phyloP scores from a whole-genome alignment of 2,113 vertebrate species.

The Ascaphus truei region DNA sequence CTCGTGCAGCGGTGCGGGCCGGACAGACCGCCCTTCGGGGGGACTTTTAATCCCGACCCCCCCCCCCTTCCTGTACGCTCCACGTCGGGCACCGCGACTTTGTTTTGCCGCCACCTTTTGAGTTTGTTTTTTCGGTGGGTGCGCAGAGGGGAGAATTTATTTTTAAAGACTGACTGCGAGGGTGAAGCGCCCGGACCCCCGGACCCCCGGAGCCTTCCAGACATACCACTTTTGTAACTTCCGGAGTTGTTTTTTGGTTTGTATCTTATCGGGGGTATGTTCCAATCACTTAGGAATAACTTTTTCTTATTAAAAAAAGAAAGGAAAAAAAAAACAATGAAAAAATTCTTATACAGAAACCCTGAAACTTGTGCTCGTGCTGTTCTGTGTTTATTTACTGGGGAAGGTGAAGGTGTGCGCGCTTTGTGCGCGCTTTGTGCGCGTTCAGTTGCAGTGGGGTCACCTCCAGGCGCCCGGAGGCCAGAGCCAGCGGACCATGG shows the following conservation, averaged over 20 bases:
- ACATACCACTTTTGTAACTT: slow-evolving; percentile 24
- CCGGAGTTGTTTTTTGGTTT: slow-evolving; percentile 11
- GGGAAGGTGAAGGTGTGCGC: not conserved
- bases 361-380: not conserved
- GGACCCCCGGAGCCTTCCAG: not conserved
- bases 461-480: not conserved
- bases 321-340: slow-evolving; percentile 5
- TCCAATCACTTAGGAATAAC: slow-evolving; percentile 20
- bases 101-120: not conserved
- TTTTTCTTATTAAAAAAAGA: slow-evolving; percentile 27
- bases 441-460: not conserved
- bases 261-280: slow-evolving; percentile 18
- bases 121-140: not conserved
- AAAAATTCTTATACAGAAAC: slow-evolving; percentile 11
- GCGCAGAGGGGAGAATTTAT: not conserved
- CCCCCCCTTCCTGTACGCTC: not conserved
- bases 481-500: too few species aligned
- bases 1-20: not conserved
- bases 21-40: not conserved
- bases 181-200: too few species aligned
- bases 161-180: not conserved
- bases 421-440: not conserved
- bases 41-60: not conserved
- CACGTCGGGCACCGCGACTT: not conserved
- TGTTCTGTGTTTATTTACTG: not conserved